Conservation (phyloP, 2,888 invertebrate species). For the Cheilosia pagana region DNA sequence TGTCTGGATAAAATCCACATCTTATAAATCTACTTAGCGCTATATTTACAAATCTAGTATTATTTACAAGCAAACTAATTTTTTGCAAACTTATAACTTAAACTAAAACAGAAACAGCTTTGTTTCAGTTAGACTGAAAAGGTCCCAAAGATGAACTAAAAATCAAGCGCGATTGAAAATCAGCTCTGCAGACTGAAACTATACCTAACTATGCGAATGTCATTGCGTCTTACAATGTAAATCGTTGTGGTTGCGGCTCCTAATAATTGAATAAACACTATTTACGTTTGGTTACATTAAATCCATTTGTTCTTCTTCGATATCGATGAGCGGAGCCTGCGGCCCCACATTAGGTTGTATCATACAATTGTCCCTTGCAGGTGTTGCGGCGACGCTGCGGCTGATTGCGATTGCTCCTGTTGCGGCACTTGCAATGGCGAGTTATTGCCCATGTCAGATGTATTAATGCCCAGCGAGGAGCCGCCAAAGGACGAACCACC, state of each 20-base stretch:
- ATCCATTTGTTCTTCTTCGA: conserved; percentile 86
- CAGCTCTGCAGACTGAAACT: conserved; percentile 14
- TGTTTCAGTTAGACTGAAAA: conserved; percentile 21
- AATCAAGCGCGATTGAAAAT: conserved; percentile 1
- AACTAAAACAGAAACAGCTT: background rate
- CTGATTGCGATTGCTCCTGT: conserved; percentile 80
- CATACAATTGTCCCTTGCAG: conserved; percentile 96
- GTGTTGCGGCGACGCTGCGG: conserved; percentile 86
- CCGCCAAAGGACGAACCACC: conserved; percentile 80
- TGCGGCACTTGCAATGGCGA: conserved; percentile 86
- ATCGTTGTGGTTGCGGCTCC: conserved; percentile 73
- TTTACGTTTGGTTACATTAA: conserved; percentile 78
- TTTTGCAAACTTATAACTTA: conserved; percentile 42
- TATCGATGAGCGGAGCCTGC: conserved; percentile 91
- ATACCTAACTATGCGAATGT: conserved; percentile 58
- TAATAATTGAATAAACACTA: conserved; percentile 10
- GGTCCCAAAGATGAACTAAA: conserved; percentile 18
- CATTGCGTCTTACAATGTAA: conserved; percentile 33
- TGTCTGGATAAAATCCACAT: conserved; percentile 1
- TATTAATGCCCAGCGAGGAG: conserved; percentile 82
- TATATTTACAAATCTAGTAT: conserved; percentile 41
- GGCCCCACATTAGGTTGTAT: conserved; percentile 97
- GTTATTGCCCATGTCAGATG: conserved; percentile 84
- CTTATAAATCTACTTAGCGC: conserved; percentile 35
- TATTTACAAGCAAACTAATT: conserved; percentile 72